These are phyloP conservation scores for Brachymystax lenok DNA, from an alignment of 2,797 vertebrate species.

Conservation along the genomic window DNA sequence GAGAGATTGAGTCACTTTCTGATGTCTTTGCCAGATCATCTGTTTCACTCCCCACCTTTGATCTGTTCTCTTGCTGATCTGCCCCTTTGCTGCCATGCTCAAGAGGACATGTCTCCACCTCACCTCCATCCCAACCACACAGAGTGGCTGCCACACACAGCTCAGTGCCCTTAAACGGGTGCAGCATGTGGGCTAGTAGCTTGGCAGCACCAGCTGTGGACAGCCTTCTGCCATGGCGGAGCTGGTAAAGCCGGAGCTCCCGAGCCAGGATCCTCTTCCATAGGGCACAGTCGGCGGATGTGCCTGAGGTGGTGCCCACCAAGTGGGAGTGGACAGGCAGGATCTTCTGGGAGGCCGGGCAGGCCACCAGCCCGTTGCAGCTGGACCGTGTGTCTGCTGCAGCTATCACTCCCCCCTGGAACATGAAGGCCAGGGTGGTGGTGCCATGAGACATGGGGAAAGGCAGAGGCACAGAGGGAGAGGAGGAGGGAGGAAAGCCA, in stretches of 20 bases:
- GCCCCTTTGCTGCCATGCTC: conserved; percentile 30
- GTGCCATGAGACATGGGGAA: conserved; percentile 83
- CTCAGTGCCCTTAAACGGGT: conserved; percentile 82
- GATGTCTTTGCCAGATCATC: conserved; percentile 12
- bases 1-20: background rate
- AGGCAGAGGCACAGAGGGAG: conserved; percentile 64
- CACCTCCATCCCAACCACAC: conserved; percentile 85
- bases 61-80: conserved; percentile 28
- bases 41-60: conserved; percentile 36
- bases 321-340: conserved; percentile 84
- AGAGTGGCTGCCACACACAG: conserved; percentile 85
- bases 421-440: conserved; percentile 87
- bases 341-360: conserved; percentile 82
- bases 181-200: conserved; percentile 81
- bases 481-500: conserved; percentile 26
- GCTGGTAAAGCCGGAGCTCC: conserved; percentile 81
- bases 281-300: conserved; percentile 81
- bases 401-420: conserved; percentile 81
- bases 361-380: conserved; percentile 77
- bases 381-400: conserved; percentile 88
- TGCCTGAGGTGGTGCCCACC: conserved; percentile 85
- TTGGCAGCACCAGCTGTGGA: conserved; percentile 82
- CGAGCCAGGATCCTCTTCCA: conserved; percentile 83
- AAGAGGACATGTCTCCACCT: conserved; percentile 6
- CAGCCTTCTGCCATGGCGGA: conserved; percentile 74